phyloP scores from a whole-genome alignment of 2,797 vertebrate species.

The Lithobates sylvaticus region DNA sequence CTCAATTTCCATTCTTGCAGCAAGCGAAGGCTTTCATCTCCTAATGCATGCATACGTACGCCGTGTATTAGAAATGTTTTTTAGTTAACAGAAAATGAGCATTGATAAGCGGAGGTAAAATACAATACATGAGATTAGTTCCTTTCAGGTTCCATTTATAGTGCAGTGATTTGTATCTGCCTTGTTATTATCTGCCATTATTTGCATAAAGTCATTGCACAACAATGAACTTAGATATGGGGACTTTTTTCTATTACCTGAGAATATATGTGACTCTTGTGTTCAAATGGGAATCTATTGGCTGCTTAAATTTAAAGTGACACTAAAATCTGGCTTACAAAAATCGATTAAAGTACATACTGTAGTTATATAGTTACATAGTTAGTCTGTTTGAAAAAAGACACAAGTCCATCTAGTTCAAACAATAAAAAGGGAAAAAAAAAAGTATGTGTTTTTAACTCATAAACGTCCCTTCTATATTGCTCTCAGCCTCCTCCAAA shows the following conservation, averaged over 20 bases:
- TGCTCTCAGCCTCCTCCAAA: too few relatives aligned
- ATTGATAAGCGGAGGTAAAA: neutral
- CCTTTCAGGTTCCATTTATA: neutral
- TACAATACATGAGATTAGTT: slow-evolving; percentile 7
- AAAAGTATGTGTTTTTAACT: too few relatives aligned
- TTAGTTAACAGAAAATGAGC: neutral
- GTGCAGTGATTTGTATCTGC: neutral
- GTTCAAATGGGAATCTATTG: neutral
- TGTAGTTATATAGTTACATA: too few relatives aligned
- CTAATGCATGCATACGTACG: neutral
- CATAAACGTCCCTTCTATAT: too few relatives aligned
- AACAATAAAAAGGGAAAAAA: too few relatives aligned
- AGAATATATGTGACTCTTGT: neutral
- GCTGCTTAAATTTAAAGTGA: neutral
- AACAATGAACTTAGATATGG: neutral
- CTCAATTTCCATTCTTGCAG: too few relatives aligned
- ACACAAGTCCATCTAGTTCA: too few relatives aligned
- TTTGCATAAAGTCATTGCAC: neutral
- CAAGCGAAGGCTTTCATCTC: too few relatives aligned
- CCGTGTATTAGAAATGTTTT: neutral
- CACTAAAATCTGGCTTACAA: too few relatives aligned
- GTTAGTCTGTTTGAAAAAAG: too few relatives aligned
- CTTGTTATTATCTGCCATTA: neutral
- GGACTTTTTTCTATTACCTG: neutral
- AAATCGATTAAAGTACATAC: too few relatives aligned